These are phyloP conservation scores for Melieria omissa DNA, from an alignment of 2,888 invertebrate species.

Conservation along the genomic window DNA sequence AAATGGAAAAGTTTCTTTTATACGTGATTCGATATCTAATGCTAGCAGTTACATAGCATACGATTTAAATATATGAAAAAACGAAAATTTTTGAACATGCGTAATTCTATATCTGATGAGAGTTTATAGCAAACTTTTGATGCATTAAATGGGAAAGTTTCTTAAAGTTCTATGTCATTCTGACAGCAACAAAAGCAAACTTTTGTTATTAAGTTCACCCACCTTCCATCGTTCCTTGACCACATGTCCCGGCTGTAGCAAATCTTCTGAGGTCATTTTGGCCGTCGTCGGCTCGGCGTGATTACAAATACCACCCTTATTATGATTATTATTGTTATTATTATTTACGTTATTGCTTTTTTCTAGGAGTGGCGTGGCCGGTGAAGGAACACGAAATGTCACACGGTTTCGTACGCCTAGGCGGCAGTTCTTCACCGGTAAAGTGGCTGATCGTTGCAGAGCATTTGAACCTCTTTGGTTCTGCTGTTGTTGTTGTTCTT, in stretches of 20 bases:
- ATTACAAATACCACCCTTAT: conserved; percentile 17
- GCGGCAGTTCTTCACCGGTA: conserved; percentile 62
- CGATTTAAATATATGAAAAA: background rate
- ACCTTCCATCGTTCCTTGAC: conserved; percentile 99
- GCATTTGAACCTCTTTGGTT: conserved; percentile 46
- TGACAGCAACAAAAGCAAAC: background rate
- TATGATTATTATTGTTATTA: conserved; percentile 36
- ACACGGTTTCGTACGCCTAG: conserved; percentile 57
- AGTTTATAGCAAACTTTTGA: too few relatives aligned
- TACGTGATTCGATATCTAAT: background rate
- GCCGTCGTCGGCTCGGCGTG: conserved; percentile 36
- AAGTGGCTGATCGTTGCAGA: conserved; percentile 63
- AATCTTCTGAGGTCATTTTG: conserved; percentile 90
- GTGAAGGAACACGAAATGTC: conserved; percentile 59
- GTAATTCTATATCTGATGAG: too few relatives aligned
- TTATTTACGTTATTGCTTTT: conserved; percentile 40
- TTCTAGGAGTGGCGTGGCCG: conserved; percentile 29
- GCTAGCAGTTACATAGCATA: background rate
- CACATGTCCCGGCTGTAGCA: conserved; percentile 94
- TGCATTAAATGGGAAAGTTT: background rate
- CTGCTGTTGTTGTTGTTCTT: background rate
- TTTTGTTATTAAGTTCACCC: conserved; percentile 56
- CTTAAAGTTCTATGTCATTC: background rate
- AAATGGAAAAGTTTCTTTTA: too few relatives aligned
- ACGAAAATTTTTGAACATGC: background rate